phyloP scores from a whole-genome alignment of 2,888 invertebrate species.

The Pelosia muscerda region DNA sequence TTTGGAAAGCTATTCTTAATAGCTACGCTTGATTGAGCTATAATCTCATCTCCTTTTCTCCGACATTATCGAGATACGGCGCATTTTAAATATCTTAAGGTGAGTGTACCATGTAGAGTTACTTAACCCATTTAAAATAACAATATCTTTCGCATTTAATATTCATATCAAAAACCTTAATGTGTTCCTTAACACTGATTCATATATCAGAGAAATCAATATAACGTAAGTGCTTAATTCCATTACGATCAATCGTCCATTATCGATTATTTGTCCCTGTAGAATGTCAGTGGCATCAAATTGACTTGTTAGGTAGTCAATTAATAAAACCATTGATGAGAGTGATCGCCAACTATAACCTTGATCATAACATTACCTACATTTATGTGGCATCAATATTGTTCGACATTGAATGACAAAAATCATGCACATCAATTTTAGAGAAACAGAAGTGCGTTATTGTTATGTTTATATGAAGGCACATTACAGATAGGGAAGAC shows the following conservation, averaged over 20 bases:
- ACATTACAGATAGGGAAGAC: too few species aligned
- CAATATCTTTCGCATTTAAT: too few species aligned
- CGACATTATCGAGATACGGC: slow-evolving; percentile 28
- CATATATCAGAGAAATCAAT: too few species aligned
- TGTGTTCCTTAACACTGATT: too few species aligned
- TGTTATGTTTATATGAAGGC: too few species aligned
- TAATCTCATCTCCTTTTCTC: slow-evolving; percentile 31
- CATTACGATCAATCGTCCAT: background rate
- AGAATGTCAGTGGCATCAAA: background rate
- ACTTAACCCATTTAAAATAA: too few species aligned
- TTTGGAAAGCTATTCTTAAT: slow-evolving; percentile 59
- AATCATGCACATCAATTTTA: background rate
- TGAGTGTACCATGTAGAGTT: background rate
- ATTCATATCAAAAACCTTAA: too few species aligned
- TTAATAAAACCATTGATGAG: background rate
- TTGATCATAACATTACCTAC: background rate
- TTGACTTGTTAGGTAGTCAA: background rate
- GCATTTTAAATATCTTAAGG: slow-evolving; percentile 2
- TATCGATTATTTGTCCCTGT: background rate
- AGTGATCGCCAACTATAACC: background rate
- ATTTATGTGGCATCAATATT: background rate
- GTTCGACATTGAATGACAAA: background rate
- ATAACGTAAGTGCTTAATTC: too few species aligned
- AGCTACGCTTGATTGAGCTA: slow-evolving; percentile 53
- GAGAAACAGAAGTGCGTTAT: background rate